Base-by-base conservation (phyloP, 2,113 vertebrate genomes). In the Neopipo cinnamomea region DNA sequence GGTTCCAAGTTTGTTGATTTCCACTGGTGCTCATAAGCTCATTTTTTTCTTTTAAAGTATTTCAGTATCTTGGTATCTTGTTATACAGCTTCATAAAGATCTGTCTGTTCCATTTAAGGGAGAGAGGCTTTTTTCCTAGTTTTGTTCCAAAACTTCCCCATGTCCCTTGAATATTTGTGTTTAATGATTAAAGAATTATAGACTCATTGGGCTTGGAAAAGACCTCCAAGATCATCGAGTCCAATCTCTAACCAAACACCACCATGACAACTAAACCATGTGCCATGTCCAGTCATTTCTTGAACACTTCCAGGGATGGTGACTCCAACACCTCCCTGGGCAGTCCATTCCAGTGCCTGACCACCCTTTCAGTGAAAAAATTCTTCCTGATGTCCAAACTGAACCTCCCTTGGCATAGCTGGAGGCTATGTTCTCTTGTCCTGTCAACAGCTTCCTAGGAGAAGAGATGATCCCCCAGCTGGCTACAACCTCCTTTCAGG, bases 271-370 rank as follows among this genome's bases (percentile, higher is more conserved):
- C 23, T 46, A 81, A 74, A 52, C 10, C 15, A 39, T 23, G 28
- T 52, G 15, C 0, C 0, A 52, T 13, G 13, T 9, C 15, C 19
- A n/a, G 24, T 59, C 15, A 39, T 39, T 46, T 59, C 37, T 53
- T n/a, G 23, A 67, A 13, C 15, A 8, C 39, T 59, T 39, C 10
- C 33, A 44, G 8, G 33, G 19, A 33, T 30, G 22, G 15, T 46
- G 25, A 17, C 12, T 39, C 18, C 23, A 28, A 15, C 42, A 14
- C 19, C 27, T 44, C 50, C 31, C 61, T 46, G 33, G 6, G 4
- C 12, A 30, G 39, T 25, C 28, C n/a, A 30, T 52, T 67, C 12
- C 44, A 46, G 18, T 59, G 19, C 6, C 37, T 67, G 50, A 56
- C 55, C 11, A 22, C 24, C 30, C 16, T 25, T 72, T 30, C n/a